These are phyloP conservation scores for Timema podura DNA, from an alignment of 2,888 invertebrate species.

Conservation along the genomic window DNA sequence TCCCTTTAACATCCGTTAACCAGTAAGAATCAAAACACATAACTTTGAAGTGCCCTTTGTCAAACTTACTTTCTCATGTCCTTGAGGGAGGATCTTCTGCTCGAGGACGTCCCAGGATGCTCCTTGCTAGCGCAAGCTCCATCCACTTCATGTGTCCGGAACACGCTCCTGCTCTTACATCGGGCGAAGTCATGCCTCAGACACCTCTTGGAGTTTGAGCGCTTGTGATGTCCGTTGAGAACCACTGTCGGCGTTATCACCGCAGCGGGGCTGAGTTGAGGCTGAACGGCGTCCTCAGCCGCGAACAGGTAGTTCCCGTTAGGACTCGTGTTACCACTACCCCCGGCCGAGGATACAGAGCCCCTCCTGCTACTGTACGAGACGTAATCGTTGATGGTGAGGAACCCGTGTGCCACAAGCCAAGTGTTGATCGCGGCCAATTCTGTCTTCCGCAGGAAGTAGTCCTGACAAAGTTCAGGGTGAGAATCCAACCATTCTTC, in stretches of 20 bases:
- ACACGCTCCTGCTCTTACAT: conserved; percentile 47
- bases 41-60: too few relatives aligned
- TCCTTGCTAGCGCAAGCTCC: conserved; percentile 26
- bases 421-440: conserved; percentile 47
- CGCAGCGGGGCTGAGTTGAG: neutral
- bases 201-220: conserved; percentile 47
- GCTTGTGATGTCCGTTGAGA: conserved; percentile 31
- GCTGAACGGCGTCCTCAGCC: neutral
- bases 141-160: conserved; percentile 43
- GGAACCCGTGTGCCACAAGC: conserved; percentile 47
- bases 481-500: conserved; percentile 50
- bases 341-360: conserved; percentile 24
- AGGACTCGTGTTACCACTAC: conserved; percentile 23
- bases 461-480: conserved; percentile 45
- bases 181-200: conserved; percentile 50
- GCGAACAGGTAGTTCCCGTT: conserved; percentile 5
- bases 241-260: neutral
- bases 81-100: conserved; percentile 47
- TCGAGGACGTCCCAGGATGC: conserved; percentile 28
- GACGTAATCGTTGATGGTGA: conserved; percentile 42
- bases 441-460: conserved; percentile 49
- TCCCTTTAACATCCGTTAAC: too few relatives aligned
- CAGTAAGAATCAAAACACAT: too few relatives aligned
- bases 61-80: conserved; percentile 47
- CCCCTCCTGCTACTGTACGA: conserved; percentile 24